Evolutionary conservation across 2,888 invertebrate genomes (phyloP), one percentile per base, ranked within the genome.

Genomic region (Ectemnius continuus): DNA sequence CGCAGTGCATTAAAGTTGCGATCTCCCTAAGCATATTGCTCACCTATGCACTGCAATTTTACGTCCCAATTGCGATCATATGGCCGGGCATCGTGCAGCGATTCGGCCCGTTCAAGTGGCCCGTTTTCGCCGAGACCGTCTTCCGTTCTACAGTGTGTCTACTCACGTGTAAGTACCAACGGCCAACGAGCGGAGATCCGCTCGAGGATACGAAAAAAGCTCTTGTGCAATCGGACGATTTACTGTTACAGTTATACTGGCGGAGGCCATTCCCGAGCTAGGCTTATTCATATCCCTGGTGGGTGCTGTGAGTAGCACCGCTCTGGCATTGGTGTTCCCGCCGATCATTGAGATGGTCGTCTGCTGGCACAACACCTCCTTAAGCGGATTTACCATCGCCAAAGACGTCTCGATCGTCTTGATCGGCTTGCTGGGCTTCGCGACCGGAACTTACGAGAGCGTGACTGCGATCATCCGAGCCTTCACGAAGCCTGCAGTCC

Each of bases 1-100:
- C 97, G 61, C 95, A 96, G 91, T 93, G 94, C 67, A 97, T 98
- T 20, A 95, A 96, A 88, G 88, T 95, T n/a, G 93, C 97, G 86
- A 97, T 98, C 86, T 95, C 96, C 0, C 81, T 96, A 52, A 97
- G 97, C 13, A 96, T 99, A 74, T 93, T 98, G 80, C 93, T 98
- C 78, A 96, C 97, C 0, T 99, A 98, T 91, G 96, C 98, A 0
- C 93, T 99, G 20, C 99, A 99, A 92, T 96, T 99, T 89, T 99
- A 98, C 91, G 98, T 99, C 56, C 97, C 99, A 0, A 93, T 98
- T 59, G 95, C 95, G 69, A 96, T 99, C 73, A 95, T 97, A 84
- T 97, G 97, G 96, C 97, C 98, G 0, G 90, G 91, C 46, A 91
- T 96, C 36, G 89, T 91, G 67, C 90, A 91, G 64, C 91, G 92